Conservation (phyloP, 1,140 invertebrate species). For the Heterodera schachtii region DNA sequence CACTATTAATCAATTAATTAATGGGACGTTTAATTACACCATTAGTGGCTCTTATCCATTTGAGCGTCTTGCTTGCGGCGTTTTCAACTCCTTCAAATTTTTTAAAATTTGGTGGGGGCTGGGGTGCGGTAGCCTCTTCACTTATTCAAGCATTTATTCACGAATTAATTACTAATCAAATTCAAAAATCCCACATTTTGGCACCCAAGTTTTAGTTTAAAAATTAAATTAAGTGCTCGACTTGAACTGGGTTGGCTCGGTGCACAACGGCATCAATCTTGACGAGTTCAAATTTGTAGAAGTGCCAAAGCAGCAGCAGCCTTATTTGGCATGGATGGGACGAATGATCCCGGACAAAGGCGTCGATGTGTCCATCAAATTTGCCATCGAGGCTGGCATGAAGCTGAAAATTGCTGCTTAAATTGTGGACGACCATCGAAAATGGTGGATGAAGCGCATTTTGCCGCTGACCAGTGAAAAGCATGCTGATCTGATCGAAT, state of each 20-base stretch:
- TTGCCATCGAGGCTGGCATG: conserved; percentile 11
- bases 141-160: no score
- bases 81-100: no score
- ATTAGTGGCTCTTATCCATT: no score
- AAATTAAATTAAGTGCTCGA: background rate
- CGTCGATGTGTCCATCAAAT: conserved; percentile 20
- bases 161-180: no score
- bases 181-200: no score
- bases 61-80: no score
- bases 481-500: conserved; percentile 16
- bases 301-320: conserved; percentile 1
- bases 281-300: conserved; percentile 19
- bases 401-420: conserved; percentile 23
- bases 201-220: no score
- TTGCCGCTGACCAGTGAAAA: background rate
- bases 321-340: conserved; percentile 33
- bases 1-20: no score
- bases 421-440: background rate
- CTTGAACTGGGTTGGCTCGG: conserved; percentile 21
- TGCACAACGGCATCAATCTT: conserved; percentile 23
- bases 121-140: no score
- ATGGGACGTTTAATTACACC: no score
- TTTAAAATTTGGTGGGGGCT: no score
- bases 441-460: conserved; percentile 24
- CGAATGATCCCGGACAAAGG: conserved; percentile 23